Evolutionary conservation across 1,140 invertebrate species (phyloP).

Genomic region (Calliopsis andreniformis): DNA sequence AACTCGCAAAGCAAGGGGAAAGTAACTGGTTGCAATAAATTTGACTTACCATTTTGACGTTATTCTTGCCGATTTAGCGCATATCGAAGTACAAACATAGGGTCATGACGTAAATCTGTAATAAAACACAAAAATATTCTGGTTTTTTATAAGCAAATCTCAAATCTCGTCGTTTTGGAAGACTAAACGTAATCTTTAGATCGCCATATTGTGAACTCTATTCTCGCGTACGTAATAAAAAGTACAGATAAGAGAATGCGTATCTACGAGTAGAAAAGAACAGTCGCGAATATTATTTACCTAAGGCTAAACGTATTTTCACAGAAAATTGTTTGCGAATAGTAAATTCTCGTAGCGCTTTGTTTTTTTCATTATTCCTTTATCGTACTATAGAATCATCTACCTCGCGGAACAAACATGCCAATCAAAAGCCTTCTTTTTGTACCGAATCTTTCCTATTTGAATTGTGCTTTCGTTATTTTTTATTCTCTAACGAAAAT

Average conservation of each 20-base stretch:
- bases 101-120: conserved; percentile 66
- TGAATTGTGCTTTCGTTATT: conserved; percentile 19
- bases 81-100: conserved; percentile 45
- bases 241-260: background rate
- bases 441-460: conserved; percentile 22
- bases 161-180: conserved; percentile 12
- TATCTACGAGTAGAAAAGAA: conserved; percentile 3
- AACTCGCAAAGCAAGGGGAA: conserved; percentile 43
- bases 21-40: conserved; percentile 21
- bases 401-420: conserved; percentile 14
- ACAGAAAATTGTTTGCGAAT: conserved; percentile 17
- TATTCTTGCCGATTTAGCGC: conserved; percentile 43
- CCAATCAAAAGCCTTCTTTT: conserved; percentile 34
- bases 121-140: conserved; percentile 66
- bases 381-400: conserved; percentile 24
- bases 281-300: conserved; percentile 22
- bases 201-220: conserved; percentile 61
- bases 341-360: background rate
- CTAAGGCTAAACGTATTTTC: conserved; percentile 33
- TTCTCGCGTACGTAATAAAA: conserved; percentile 20
- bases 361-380: background rate
- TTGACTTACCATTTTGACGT: conserved; percentile 64
- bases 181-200: conserved; percentile 32
- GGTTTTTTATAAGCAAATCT: conserved; percentile 16
- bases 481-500: conserved; percentile 16